Base-by-base conservation (phyloP, 2,888 invertebrate species). In the Scaeva pyrastri region DNA sequence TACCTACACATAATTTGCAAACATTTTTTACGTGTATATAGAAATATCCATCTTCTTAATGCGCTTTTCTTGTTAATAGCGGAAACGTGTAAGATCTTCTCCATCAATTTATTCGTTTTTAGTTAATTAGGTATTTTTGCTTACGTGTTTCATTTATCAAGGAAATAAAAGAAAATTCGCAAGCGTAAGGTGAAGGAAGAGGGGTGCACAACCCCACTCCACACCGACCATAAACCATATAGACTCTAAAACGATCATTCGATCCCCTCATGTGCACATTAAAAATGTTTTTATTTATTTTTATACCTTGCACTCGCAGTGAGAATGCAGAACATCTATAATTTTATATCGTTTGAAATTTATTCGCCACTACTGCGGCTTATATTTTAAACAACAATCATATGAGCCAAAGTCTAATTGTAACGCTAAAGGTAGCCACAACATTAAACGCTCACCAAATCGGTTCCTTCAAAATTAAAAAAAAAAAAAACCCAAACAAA, bases 261-360 rank as follows among this genome's bases (percentile, higher is more conserved):
- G 14, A 58, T 48, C 43, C 64, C 41, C 55, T 31, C 79, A 74
- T 70, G 70, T 56, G 45, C 77, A 31, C 72, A 68, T 82, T 45
- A 72, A 78, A 56, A 84, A 50, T 19, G 16, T 16, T 73, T 60
- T 56, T 77, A 85, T 85, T 85, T 80, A 73, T 80, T 80, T 80
- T 70, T 70, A 62, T 58, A 66, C 2, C 55, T 2, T 71, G 64
- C 62, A 66, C 58, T 39, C 64, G 48, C 14, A 66, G 45, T 21
- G 58, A n/a, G 39, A 48, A 50, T 56, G 55, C 68, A 45, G n/a
- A 64, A 6, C 39, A 50, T 19, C 12, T 58, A 39, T 12, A 41
- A 14, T 36, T 10, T 6, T n/a, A 41, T 16, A 43, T 41, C 52
- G 39, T 52, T 68, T 68, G 68, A 52, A 52, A 68, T 68, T 39